These are phyloP conservation scores for Pachypeltis micranthus DNA, from an alignment of 1,140 invertebrate genomes.

Conservation along the genomic window DNA sequence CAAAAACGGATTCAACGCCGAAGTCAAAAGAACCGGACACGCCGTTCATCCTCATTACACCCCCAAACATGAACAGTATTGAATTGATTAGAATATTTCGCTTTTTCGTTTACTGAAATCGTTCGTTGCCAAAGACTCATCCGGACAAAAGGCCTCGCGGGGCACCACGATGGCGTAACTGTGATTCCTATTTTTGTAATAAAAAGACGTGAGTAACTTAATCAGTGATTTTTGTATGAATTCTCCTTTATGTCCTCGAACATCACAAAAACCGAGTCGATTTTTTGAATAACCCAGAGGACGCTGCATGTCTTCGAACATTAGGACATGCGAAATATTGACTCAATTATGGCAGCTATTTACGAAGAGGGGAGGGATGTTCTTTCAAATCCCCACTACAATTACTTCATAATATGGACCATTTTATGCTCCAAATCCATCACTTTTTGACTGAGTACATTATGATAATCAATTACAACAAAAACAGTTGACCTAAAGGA, in stretches of 20 bases:
- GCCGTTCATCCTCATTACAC: conserved; percentile 38
- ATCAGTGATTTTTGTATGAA: not conserved
- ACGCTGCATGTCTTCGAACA: no score
- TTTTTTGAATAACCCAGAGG: no score
- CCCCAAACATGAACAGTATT: conserved; percentile 31
- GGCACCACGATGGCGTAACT: not conserved
- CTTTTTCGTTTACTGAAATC: not conserved
- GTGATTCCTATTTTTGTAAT: not conserved
- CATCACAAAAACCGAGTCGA: not conserved
- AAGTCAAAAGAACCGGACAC: conserved; percentile 40
- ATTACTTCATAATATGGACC: no score
- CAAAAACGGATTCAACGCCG: conserved; percentile 45
- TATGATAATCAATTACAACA: no score
- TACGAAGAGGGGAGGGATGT: no score
- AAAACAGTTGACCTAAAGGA: no score
- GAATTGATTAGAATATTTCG: conserved; percentile 39
- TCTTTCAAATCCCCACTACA: no score
- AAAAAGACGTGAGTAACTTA: not conserved
- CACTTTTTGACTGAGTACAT: no score
- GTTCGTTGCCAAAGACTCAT: not conserved
- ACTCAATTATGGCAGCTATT: no score
- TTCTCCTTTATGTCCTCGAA: not conserved
- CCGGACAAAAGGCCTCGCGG: not conserved
- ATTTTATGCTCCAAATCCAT: no score
- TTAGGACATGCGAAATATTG: no score